These are phyloP conservation scores for Acyrthosiphon pisum DNA, from an alignment of 1,140 invertebrate genomes.

Conservation along the genomic window DNA sequence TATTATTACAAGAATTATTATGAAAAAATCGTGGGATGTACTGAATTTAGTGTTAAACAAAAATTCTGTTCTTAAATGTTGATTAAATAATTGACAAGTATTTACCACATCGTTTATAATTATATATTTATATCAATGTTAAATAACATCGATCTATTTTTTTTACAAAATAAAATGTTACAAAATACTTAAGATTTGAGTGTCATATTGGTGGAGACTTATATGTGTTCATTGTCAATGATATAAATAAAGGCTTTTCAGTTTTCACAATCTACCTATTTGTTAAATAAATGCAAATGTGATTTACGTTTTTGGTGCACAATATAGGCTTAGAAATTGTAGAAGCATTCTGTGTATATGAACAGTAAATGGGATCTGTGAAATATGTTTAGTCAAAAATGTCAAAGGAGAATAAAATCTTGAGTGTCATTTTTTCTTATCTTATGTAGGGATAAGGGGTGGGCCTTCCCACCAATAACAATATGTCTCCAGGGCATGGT, in stretches of 20 bases:
- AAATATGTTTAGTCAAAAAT: neutral
- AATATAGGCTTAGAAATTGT: neutral
- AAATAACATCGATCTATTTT: neutral
- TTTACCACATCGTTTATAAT: neutral
- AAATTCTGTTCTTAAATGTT: neutral
- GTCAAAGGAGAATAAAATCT: conserved; percentile 33
- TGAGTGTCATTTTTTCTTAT: conserved; percentile 2
- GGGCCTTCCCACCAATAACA: neutral
- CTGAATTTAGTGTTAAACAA: no score
- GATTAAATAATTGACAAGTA: neutral
- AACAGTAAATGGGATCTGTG: neutral
- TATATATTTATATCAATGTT: neutral
- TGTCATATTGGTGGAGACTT: no score
- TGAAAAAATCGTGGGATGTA: no score
- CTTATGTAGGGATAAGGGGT: neutral
- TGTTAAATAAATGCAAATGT: neutral
- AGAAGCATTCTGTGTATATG: neutral
- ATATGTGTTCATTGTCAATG: neutral
- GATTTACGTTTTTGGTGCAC: neutral
- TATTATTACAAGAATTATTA: no score
- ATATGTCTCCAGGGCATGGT: neutral
- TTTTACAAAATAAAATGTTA: neutral
- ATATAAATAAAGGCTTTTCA: neutral
- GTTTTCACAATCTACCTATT: neutral
- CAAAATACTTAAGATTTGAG: neutral